phyloP scores from a whole-genome alignment of 2,797 vertebrate genomes.

The Merluccius polli region DNA sequence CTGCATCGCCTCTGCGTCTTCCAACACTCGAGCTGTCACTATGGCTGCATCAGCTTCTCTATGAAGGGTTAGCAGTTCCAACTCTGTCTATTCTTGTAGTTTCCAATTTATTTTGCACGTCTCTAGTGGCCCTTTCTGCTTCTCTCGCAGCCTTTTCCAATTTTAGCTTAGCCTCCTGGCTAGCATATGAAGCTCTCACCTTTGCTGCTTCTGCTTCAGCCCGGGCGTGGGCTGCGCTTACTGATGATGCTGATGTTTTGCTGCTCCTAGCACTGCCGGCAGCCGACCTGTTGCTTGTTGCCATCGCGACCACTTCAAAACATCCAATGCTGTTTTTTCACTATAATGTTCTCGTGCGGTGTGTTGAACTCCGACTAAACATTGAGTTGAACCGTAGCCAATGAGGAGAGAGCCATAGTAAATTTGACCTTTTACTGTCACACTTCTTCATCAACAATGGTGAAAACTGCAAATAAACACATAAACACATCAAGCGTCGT shows the following conservation, averaged over 20 bases:
- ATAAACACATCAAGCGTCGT: too few relatives aligned
- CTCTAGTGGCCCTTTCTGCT: too few relatives aligned
- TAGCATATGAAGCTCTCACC: too few relatives aligned
- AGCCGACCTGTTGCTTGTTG: background rate
- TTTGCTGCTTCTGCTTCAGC: slow-evolving; percentile 4
- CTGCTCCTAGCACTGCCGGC: background rate
- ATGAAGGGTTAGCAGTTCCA: slow-evolving; percentile 3
- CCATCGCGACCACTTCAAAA: background rate
- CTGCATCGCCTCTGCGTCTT: slow-evolving; percentile 18
- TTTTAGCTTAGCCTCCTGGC: background rate
- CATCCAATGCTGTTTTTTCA: slow-evolving; percentile 11
- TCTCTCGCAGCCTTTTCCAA: too few relatives aligned
- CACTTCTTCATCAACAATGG: too few relatives aligned
- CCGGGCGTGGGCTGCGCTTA: background rate
- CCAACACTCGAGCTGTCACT: slow-evolving; percentile 17
- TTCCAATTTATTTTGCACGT: too few relatives aligned
- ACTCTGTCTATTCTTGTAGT: background rate
- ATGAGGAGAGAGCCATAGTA: too few relatives aligned
- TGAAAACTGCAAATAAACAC: too few relatives aligned
- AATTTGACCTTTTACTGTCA: too few relatives aligned
- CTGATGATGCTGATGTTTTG: slow-evolving; percentile 17
- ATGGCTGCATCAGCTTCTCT: slow-evolving; percentile 22
- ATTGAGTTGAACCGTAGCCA: too few relatives aligned
- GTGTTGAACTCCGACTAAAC: background rate
- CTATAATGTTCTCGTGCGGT: slow-evolving; percentile 1